phyloP scores from a whole-genome alignment of 2,888 invertebrate genomes.

The Listrodromus nycthemerus region DNA sequence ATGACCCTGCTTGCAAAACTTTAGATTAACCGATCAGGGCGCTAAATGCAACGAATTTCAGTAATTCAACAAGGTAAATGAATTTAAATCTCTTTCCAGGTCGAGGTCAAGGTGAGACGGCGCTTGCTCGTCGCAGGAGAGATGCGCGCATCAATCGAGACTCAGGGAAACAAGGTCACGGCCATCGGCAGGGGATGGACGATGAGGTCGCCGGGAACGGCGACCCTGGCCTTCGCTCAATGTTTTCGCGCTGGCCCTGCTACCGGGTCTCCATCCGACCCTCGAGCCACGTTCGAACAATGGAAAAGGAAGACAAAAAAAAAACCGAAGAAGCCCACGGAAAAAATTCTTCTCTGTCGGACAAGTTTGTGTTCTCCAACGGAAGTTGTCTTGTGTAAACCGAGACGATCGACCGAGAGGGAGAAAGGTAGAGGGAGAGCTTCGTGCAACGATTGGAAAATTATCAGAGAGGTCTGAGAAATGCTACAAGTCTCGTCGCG shows the following conservation, averaged over 20 bases:
- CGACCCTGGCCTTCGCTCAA: constrained; percentile 34
- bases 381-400: constrained; percentile 46
- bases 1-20: too few species aligned
- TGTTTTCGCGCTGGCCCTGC: neutral
- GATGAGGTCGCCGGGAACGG: constrained; percentile 9
- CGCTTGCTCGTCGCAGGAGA: constrained; percentile 30
- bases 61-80: constrained; percentile 34
- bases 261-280: neutral
- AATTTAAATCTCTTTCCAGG: constrained; percentile 44
- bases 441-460: constrained; percentile 56
- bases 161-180: constrained; percentile 65
- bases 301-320: neutral
- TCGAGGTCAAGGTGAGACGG: constrained; percentile 50
- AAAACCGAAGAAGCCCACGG: neutral
- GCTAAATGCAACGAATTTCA: neutral
- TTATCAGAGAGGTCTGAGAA: neutral
- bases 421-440: neutral
- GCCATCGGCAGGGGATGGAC: constrained; percentile 52
- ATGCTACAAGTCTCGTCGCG: neutral
- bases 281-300: constrained; percentile 2
- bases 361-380: neutral
- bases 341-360: constrained; percentile 8
- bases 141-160: constrained; percentile 60
- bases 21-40: neutral
- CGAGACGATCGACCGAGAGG: neutral